These are phyloP conservation scores for Parnassius orleans DNA, from an alignment of 2,888 invertebrate genomes.

Conservation along the genomic window DNA sequence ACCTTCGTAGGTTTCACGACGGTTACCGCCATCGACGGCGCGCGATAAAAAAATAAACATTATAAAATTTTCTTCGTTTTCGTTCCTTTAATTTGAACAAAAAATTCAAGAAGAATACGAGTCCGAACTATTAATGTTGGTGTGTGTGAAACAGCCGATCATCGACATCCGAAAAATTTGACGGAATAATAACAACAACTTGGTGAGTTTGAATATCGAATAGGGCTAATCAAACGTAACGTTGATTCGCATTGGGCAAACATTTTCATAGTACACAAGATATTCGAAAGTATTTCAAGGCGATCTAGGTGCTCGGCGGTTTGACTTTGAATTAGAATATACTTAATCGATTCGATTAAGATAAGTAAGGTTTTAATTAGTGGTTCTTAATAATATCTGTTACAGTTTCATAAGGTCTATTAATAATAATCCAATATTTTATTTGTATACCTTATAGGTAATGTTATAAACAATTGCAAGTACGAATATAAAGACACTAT, in stretches of 20 bases:
- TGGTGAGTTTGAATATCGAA: constrained; percentile 50
- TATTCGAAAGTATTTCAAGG: constrained; percentile 80
- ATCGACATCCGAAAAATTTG: constrained; percentile 23
- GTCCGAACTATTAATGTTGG: constrained; percentile 31
- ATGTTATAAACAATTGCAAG: no score
- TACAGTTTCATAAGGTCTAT: no score
- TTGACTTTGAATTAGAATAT: constrained; percentile 44
- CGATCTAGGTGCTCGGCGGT: constrained; percentile 63
- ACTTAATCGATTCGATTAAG: constrained; percentile 17
- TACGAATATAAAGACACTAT: no score
- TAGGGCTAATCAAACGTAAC: constrained; percentile 47
- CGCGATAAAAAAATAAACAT: constrained; percentile 40
- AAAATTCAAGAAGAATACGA: constrained; percentile 39
- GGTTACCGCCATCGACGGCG: constrained; percentile 33
- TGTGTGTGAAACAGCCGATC: constrained; percentile 43
- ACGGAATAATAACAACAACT: constrained; percentile 40
- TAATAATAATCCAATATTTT: no score
- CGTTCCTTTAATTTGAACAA: constrained; percentile 40
- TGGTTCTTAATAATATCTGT: no score
- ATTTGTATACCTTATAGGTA: no score
- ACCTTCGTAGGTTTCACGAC: constrained; percentile 48
- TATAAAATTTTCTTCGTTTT: constrained; percentile 33
- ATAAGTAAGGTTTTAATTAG: constrained; percentile 9
- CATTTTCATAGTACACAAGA: constrained; percentile 71
- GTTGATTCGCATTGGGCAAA: constrained; percentile 62